Evolutionary conservation across 2,888 invertebrate species (phyloP).

Genomic region (Kryphioiulus occultus): DNA sequence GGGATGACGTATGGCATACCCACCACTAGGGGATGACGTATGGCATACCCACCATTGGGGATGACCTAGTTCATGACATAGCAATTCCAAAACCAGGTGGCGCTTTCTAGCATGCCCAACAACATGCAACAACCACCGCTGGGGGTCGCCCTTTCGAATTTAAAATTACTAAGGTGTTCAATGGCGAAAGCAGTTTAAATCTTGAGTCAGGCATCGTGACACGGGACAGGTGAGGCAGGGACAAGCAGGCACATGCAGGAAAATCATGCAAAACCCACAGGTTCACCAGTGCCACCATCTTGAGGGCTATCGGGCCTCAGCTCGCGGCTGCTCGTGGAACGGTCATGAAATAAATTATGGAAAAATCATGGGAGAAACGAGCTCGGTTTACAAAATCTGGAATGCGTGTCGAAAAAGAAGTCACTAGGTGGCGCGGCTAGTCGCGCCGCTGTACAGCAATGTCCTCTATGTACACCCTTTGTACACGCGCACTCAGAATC

Average conservation of each 20-base stretch:
- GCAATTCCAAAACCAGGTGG: too few species aligned
- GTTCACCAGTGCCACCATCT: background rate
- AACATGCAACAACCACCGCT: too few species aligned
- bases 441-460: background rate
- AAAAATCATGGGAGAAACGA: background rate
- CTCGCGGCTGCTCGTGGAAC: background rate
- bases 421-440: background rate
- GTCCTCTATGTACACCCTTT: background rate
- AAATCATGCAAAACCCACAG: background rate
- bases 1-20: too few species aligned
- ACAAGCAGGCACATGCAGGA: background rate
- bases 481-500: background rate
- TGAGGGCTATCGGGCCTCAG: background rate
- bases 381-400: background rate
- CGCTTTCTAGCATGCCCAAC: too few species aligned
- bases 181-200: background rate
- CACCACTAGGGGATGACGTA: too few species aligned
- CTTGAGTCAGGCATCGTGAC: background rate
- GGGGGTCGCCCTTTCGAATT: too few species aligned
- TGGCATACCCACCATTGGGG: too few species aligned
- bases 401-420: background rate
- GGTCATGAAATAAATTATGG: background rate
- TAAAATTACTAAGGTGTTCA: background rate
- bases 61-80: too few species aligned
- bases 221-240: background rate